phyloP scores from a whole-genome alignment of 2,113 vertebrate species.

The Chlamydotis undulata region DNA sequence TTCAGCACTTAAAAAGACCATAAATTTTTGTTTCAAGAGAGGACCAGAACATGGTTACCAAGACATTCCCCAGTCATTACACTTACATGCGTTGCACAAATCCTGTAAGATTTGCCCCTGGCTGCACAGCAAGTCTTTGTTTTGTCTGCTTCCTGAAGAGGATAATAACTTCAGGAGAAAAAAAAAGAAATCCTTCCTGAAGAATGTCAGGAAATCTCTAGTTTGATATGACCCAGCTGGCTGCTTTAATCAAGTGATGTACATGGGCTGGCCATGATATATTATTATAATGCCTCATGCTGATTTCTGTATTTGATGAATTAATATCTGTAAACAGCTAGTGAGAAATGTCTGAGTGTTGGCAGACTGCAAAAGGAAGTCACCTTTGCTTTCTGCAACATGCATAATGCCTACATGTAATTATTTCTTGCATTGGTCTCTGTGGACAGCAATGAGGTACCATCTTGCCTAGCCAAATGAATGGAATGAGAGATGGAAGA shows the following conservation, averaged over 20 bases:
- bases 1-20: not conserved
- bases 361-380: not conserved
- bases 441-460: not conserved
- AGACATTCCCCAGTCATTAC: not conserved
- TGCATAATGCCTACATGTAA: not conserved
- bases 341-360: not conserved
- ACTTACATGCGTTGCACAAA: not conserved
- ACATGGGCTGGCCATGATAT: not conserved
- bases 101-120: conserved; percentile 8
- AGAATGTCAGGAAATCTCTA: conserved; percentile 27
- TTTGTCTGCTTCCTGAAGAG: conserved; percentile 30
- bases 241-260: not conserved
- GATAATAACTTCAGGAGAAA: conserved; percentile 4
- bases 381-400: not conserved
- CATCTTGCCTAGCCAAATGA: not conserved
- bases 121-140: conserved; percentile 10
- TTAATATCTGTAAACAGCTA: not conserved
- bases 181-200: conserved; percentile 1
- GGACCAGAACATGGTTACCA: not conserved
- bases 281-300: not conserved
- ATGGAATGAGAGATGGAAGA: not conserved
- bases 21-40: not conserved
- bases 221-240: not conserved
- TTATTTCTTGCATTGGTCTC: not conserved
- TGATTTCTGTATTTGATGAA: not conserved